These are phyloP conservation scores for Zaprionus lineosus DNA, from an alignment of 2,888 invertebrate species.

Conservation along the genomic window DNA sequence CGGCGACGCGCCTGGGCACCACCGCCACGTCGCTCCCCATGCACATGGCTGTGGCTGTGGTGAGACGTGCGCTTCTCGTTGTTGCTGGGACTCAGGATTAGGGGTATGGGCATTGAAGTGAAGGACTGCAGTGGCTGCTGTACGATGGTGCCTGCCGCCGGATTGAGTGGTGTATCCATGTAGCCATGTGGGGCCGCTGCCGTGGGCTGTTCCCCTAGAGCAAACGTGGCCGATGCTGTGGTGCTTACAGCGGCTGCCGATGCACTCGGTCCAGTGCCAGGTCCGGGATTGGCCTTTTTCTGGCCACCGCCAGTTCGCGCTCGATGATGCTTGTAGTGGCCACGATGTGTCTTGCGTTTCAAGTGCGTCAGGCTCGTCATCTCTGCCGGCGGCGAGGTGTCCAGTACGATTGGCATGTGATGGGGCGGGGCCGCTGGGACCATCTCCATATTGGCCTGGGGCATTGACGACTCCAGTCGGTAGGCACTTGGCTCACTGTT, in stretches of 20 bases:
- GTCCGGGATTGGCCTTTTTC: slow-evolving; percentile 28
- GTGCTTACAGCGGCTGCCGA: slow-evolving; percentile 6
- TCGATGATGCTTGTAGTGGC: slow-evolving; percentile 77
- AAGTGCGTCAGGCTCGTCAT: slow-evolving; percentile 34
- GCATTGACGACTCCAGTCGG: slow-evolving; percentile 54
- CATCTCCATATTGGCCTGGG: slow-evolving; percentile 34
- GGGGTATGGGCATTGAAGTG: slow-evolving; percentile 79
- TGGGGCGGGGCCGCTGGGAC: slow-evolving; percentile 24
- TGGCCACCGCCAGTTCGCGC: slow-evolving; percentile 32
- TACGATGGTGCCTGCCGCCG: slow-evolving; percentile 67
- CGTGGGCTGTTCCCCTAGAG: slow-evolving; percentile 36
- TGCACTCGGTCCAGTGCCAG: background rate
- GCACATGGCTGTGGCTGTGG: slow-evolving; percentile 64
- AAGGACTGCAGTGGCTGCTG: slow-evolving; percentile 69
- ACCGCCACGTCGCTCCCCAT: slow-evolving; percentile 57
- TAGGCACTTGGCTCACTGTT: slow-evolving; percentile 42
- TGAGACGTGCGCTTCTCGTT: slow-evolving; percentile 74
- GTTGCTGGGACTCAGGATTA: slow-evolving; percentile 78
- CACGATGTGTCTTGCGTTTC: slow-evolving; percentile 76
- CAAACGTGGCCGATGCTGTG: slow-evolving; percentile 16
- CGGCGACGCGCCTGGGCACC: slow-evolving; percentile 64
- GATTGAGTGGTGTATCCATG: slow-evolving; percentile 74
- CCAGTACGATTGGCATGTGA: slow-evolving; percentile 67
- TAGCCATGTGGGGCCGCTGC: slow-evolving; percentile 52
- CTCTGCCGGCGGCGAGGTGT: slow-evolving; percentile 57